These are phyloP conservation scores for Phalera bucephala DNA, from an alignment of 2,888 invertebrate genomes.

Conservation along the genomic window DNA sequence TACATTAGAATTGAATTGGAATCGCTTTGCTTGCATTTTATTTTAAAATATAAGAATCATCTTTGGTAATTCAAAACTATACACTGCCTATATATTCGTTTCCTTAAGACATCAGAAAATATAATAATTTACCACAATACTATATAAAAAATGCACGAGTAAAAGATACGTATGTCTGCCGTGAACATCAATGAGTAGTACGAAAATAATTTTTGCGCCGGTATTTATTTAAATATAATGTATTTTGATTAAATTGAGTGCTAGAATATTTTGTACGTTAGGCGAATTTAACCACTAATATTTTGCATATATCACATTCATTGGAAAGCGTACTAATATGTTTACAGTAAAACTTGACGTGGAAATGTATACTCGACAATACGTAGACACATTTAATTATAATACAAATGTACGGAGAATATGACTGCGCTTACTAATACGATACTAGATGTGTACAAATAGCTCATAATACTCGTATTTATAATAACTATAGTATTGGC, in stretches of 20 bases:
- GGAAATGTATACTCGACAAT: conserved; percentile 23
- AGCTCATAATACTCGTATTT: conserved; percentile 14
- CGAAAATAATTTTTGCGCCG: not conserved
- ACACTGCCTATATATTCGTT: not conserved
- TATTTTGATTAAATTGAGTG: conserved; percentile 33
- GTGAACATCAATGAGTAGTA: too few relatives aligned
- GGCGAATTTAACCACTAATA: conserved; percentile 41
- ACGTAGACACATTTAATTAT: conserved; percentile 19
- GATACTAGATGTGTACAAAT: conserved; percentile 23
- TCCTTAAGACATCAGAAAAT: too few relatives aligned
- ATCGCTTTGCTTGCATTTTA: too few relatives aligned
- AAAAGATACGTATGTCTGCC: too few relatives aligned
- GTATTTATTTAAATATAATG: conserved; percentile 27
- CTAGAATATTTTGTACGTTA: conserved; percentile 52
- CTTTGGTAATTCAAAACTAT: not conserved
- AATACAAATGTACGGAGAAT: not conserved
- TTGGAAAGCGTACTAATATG: conserved; percentile 34
- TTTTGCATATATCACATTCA: conserved; percentile 50
- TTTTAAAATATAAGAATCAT: too few relatives aligned
- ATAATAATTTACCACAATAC: too few relatives aligned
- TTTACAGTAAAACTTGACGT: conserved; percentile 17
- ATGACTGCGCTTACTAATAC: conserved; percentile 16
- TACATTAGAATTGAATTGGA: too few relatives aligned
- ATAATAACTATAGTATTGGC: conserved; percentile 37
- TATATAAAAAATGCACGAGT: too few relatives aligned